A percentile compares a stretch with the other conserved stretches of the same genome.
These are phyloP conservation scores for Sabatieria punctata DNA, from an alignment of 2,888 invertebrate genomes.

Conservation along the genomic window DNA sequence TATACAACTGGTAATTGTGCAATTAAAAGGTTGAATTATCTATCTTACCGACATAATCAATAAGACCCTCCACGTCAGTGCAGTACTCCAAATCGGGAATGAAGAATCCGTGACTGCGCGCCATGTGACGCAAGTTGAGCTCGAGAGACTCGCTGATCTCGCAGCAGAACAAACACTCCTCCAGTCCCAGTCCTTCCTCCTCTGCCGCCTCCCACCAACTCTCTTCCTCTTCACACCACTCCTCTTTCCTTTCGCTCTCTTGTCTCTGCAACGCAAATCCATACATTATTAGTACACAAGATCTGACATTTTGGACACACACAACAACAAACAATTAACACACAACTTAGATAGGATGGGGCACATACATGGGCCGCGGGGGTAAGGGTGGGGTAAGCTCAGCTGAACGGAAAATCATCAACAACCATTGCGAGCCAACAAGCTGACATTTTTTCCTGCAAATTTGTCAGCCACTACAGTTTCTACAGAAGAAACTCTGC, in stretches of 20 bases:
- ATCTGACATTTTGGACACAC: constrained; percentile 1
- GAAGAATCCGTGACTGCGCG: constrained; percentile 72
- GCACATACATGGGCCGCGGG: too few species aligned
- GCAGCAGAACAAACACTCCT: constrained; percentile 65
- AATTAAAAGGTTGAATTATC: too few species aligned
- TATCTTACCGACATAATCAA: constrained; percentile 53
- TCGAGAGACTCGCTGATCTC: constrained; percentile 56
- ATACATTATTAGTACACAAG: constrained; percentile 24
- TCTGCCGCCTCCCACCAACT: constrained; percentile 10
- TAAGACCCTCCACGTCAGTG: constrained; percentile 59
- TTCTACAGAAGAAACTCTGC: too few species aligned
- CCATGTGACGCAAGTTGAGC: constrained; percentile 82
- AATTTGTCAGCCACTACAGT: too few species aligned
- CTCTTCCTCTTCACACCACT: constrained; percentile 24
- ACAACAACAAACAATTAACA: too few species aligned
- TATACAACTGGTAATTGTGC: too few species aligned
- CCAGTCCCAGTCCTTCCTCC: constrained; percentile 8
- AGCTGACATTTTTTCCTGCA: too few species aligned
- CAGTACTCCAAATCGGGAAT: constrained; percentile 85
- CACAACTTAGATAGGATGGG: neutral
- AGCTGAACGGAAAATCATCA: too few species aligned
- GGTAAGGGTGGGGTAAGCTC: too few species aligned
- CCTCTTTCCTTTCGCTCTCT: constrained; percentile 50
- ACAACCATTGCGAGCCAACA: too few species aligned
- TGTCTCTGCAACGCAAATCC: constrained; percentile 65